A percentile compares a stretch with the other conserved stretches of the same genome.
phyloP scores from a whole-genome alignment of 2,113 vertebrate genomes.

The Trematomus loennbergii region DNA sequence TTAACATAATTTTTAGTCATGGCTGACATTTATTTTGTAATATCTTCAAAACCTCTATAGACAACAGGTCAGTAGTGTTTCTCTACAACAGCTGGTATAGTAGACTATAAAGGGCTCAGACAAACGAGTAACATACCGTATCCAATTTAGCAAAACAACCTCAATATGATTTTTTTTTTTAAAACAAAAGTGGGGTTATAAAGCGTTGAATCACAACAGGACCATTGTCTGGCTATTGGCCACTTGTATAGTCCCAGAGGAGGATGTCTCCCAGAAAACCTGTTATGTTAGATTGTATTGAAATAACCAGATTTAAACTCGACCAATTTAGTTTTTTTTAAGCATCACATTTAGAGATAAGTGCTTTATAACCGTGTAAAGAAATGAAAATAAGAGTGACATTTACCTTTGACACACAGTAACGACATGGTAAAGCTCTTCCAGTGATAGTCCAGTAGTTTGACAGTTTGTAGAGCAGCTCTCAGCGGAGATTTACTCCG shows the following conservation, averaged over 20 bases:
- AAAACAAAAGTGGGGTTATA: background rate
- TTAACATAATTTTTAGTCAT: background rate
- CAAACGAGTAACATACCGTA: background rate
- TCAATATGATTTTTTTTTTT: background rate
- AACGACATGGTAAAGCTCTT: conserved; percentile 81
- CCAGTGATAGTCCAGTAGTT: conserved; percentile 58
- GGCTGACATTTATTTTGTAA: background rate
- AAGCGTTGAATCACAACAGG: conserved; percentile 2
- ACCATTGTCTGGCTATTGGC: background rate
- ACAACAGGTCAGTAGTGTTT: background rate
- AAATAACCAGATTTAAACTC: background rate
- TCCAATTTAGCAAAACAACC: background rate
- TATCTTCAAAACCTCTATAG: background rate
- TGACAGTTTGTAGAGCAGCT: conserved; percentile 48
- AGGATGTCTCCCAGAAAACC: background rate
- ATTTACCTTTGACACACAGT: conserved; percentile 85
- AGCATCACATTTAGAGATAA: background rate
- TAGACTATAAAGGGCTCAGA: background rate
- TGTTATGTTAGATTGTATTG: background rate
- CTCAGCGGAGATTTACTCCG: conserved; percentile 49
- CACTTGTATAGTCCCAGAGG: background rate
- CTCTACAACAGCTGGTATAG: conserved; percentile 34
- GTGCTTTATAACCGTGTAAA: background rate
- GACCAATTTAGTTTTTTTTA: background rate
- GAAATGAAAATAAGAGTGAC: background rate